Base-by-base conservation (phyloP, 2,797 vertebrate species). In the Corythornis leucogaster region DNA sequence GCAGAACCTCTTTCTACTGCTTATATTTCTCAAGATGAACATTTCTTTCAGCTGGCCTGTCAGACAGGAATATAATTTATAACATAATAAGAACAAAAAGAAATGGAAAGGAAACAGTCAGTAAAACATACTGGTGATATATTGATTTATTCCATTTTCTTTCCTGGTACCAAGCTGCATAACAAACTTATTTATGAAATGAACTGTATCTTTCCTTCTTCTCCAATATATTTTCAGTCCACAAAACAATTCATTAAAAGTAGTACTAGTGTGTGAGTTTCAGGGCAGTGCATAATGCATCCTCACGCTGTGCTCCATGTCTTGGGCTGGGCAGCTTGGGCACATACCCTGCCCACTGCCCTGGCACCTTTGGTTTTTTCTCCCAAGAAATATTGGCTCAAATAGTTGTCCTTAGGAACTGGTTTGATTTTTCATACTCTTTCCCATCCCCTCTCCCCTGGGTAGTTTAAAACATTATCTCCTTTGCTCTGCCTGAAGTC, bases 1-100 rank as follows among this genome's bases (percentile, higher is more conserved):
- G 53, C 14, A 89, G 48, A 83, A 71, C 8, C 9, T 75, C 15
- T 54, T 86, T 45, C 35, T 83, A 5, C 16, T 73, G 43, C 58
- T 79, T 58, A 8, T 82, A 63, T 84, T 85, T 75, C 30, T 79
- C 75, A 79, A 35, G 51, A 75, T 58, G 46, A 87, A 78, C 6
- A 2, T 68, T 69, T 51, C 42, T 73, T 58, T 84, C 78, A 59
- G 12, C 25, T 75, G 19, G 33, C 22, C 53, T 78, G 33, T 58
- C 81, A 75, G 69, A 26, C 11, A 42, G 17, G 7, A 58, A 13
- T 73, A 46, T 30, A 91, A 78, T 71, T 89, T 82, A 64, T 80
- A 75, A 68, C 16, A 85, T 68, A 58, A 75, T 75, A 64, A 40
- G 12, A 21, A 64, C 45, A 85, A 67, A 80, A 87, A 64, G 12